Conservation (phyloP, 92 coral and sea anemone species). For the Ricordea florida region DNA sequence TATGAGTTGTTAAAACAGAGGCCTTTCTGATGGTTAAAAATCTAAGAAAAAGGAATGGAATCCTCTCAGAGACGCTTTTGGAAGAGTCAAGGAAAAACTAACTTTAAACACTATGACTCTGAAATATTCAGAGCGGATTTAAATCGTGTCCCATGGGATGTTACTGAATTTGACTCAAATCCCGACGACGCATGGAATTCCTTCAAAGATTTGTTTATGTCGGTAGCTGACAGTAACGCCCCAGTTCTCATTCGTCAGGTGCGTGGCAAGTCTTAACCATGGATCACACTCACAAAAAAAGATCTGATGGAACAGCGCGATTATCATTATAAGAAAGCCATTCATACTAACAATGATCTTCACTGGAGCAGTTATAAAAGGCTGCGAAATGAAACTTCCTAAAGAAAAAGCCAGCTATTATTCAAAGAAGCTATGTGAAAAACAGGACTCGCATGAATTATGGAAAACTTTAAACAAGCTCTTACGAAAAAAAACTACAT, state of each 20-base stretch:
- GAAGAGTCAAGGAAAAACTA: background rate
- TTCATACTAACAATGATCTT: too few relatives aligned
- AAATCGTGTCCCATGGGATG: slow-evolving; percentile 15
- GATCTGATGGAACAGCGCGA: slow-evolving; percentile 42
- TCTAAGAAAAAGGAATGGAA: too few relatives aligned
- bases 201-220: slow-evolving; percentile 18
- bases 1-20: too few relatives aligned
- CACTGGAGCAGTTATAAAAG: slow-evolving; percentile 58
- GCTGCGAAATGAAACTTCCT: too few relatives aligned
- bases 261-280: slow-evolving; percentile 38
- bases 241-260: background rate
- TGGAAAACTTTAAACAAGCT: too few relatives aligned
- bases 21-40: too few relatives aligned
- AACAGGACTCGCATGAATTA: too few relatives aligned
- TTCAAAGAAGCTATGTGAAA: too few relatives aligned
- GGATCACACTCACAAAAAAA: slow-evolving; percentile 45
- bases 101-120: slow-evolving; percentile 7
- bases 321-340: slow-evolving; percentile 47
- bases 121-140: background rate
- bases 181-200: slow-evolving; percentile 28
- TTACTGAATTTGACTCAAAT: background rate
- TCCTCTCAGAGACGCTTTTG: too few relatives aligned
- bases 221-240: slow-evolving; percentile 31
- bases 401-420: too few relatives aligned
- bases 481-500: too few relatives aligned